Percentiles rank a stretch among this genome's conserved stretches.
phyloP scores from a whole-genome alignment of 2,797 vertebrate genomes.

The Rachycentron canadum region DNA sequence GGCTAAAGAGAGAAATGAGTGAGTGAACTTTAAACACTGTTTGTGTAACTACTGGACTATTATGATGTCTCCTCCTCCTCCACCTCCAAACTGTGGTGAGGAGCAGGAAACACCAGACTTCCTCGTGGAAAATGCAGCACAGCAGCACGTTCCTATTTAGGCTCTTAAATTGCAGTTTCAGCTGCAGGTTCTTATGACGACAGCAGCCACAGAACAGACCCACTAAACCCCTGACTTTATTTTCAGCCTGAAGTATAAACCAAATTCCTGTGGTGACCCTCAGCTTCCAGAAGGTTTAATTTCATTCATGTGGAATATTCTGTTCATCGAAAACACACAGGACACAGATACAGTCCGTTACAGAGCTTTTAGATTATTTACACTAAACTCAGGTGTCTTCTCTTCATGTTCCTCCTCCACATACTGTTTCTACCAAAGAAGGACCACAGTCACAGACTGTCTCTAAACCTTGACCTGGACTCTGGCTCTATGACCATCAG shows the following conservation, averaged over 20 bases:
- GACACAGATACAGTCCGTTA: background rate
- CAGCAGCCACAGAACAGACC: constrained; percentile 23
- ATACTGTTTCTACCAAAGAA: background rate
- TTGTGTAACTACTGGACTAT: constrained; percentile 35
- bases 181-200: constrained; percentile 34
- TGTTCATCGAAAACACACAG: constrained; percentile 12
- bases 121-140: constrained; percentile 55
- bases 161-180: constrained; percentile 55
- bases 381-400: background rate
- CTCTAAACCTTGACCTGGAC: too few relatives aligned
- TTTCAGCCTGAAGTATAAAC: constrained; percentile 27
- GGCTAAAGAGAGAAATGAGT: background rate
- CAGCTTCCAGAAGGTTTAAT: constrained; percentile 15
- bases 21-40: background rate
- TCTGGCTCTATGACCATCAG: too few relatives aligned
- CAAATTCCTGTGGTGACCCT: constrained; percentile 50
- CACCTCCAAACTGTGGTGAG: constrained; percentile 42
- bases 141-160: constrained; percentile 60
- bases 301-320: constrained; percentile 22
- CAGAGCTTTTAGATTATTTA: background rate
- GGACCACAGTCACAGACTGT: too few relatives aligned
- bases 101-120: constrained; percentile 62
- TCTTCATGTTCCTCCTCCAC: background rate
- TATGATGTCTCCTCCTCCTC: constrained; percentile 18
- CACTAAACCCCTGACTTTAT: constrained; percentile 23